These are phyloP conservation scores for Babylonia areolata DNA, from an alignment of 1,140 invertebrate genomes.

Conservation along the genomic window DNA sequence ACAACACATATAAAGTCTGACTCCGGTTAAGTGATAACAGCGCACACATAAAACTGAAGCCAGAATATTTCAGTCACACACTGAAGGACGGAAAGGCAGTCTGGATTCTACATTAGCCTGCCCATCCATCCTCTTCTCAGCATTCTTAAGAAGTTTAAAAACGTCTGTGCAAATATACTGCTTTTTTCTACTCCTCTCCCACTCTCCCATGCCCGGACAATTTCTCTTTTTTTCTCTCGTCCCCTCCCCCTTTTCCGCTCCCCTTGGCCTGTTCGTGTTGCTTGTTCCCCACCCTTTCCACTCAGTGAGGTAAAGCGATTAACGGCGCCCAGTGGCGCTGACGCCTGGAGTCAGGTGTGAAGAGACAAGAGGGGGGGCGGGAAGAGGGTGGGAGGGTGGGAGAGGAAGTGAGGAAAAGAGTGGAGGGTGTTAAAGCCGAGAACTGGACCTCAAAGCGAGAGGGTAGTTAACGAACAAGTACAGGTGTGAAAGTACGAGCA, in stretches of 20 bases:
- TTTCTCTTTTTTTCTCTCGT: background rate
- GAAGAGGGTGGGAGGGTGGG: background rate
- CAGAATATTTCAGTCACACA: too few relatives aligned
- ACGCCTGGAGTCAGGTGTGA: background rate
- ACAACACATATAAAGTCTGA: too few relatives aligned
- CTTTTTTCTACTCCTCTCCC: too few relatives aligned
- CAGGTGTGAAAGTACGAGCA: background rate
- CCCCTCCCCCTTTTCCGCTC: background rate
- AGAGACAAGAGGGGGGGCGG: background rate
- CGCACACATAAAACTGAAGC: too few relatives aligned
- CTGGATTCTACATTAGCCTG: too few relatives aligned
- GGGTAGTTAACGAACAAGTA: constrained; percentile 7
- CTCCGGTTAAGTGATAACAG: too few relatives aligned
- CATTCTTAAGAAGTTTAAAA: background rate
- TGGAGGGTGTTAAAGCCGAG: background rate
- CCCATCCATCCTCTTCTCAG: background rate
- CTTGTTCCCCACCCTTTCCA: background rate
- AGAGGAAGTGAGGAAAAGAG: too few relatives aligned
- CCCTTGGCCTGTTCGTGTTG: background rate
- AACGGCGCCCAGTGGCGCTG: background rate
- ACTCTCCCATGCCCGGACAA: too few relatives aligned
- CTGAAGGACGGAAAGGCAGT: too few relatives aligned
- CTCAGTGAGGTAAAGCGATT: background rate
- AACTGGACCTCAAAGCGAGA: background rate
- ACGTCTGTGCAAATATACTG: background rate